Evolutionary conservation across 2,888 invertebrate genomes (phyloP), one percentile per base, ranked within the genome.

Genomic region (Oxyteleia sp.): DNA sequence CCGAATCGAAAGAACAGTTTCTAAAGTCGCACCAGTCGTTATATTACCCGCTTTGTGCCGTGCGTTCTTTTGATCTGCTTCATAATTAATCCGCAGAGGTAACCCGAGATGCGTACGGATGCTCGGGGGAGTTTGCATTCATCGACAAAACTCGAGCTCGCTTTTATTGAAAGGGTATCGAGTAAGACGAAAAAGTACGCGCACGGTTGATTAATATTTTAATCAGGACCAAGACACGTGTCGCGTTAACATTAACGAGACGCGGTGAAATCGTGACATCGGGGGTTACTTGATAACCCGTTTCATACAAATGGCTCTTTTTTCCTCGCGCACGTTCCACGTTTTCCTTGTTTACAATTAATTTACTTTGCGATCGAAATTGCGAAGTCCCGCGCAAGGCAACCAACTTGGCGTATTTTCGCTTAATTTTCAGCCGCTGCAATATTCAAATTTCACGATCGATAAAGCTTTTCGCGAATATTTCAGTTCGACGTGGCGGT

Each of bases 41-140:
- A 88, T 89, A 88, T 90, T 88, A 89, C 85, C 74, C 89, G 92
- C 92, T 92, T 92, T 92, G 92, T 91, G 89, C 88, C 89, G 90
- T 87, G 88, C 91, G 91, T 90, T 92, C 92, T 92, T 92, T 92
- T 92, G 92, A 92, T 92, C 91, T 91, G 90, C 90, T 90, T 90
- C 89, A 91, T 92, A 92, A 92, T 92, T 92, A 92, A 92, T 92
- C 92, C 91, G 88, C 89, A 89, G 91, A 91, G 90, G 92, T 92
- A 92, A 92, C 92, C 89, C 89, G 92, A 92, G 92, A 92, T 88
- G 88, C 89, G 90, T 91, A 91, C 90, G 89, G 82, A 89, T 89
- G 88, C 89, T 90, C 89, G 83, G 87, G 90, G 91, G 89, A 86
- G 88, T 79, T 85, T 87, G 87, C 88, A 90, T 91, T 92, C 91